phyloP scores from a whole-genome alignment of 2,113 vertebrate species.

The Aspidoscelis tigris region DNA sequence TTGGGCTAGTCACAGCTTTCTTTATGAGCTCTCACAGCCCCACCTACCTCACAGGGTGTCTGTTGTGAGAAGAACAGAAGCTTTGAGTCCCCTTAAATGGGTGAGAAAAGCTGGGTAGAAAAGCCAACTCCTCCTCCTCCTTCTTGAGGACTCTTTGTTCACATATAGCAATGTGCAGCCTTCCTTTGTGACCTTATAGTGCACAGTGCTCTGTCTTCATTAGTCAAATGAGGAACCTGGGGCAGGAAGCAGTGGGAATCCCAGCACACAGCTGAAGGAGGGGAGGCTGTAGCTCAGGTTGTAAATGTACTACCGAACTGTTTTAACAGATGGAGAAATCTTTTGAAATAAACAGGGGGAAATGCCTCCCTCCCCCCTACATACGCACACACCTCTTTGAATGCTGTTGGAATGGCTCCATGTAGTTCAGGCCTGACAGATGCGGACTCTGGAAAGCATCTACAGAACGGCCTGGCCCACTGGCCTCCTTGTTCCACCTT shows the following conservation, averaged over 20 bases:
- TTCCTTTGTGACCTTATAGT: conserved; percentile 29
- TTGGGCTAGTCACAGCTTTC: too few relatives aligned
- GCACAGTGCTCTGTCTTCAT: conserved; percentile 23
- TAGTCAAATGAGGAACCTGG: conserved; percentile 49
- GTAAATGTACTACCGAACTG: conserved; percentile 69
- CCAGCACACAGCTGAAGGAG: conserved; percentile 54
- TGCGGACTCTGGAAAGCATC: conserved; percentile 70
- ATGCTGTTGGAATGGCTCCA: conserved; percentile 69
- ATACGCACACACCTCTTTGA: conserved; percentile 49
- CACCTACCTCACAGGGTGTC: too few relatives aligned
- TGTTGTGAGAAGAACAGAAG: too few relatives aligned
- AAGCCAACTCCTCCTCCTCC: too few relatives aligned
- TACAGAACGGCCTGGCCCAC: conserved; percentile 59
- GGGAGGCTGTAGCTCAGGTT: conserved; percentile 53
- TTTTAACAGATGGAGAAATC: conserved; percentile 75
- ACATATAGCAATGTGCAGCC: conserved; percentile 24
- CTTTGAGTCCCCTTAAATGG: too few relatives aligned
- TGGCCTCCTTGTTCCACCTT: conserved; percentile 65
- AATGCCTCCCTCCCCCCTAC: conserved; percentile 44
- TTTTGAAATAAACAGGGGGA: conserved; percentile 69
- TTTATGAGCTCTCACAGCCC: too few relatives aligned
- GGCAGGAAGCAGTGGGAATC: conserved; percentile 38
- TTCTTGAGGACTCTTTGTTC: background rate
- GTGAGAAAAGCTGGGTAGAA: too few relatives aligned
- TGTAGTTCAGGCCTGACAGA: conserved; percentile 69